A percentile compares a stretch with the other conserved stretches of the same genome.
Conservation (phyloP, 1,140 invertebrate genomes). For the Sarcophaga bullata region DNA sequence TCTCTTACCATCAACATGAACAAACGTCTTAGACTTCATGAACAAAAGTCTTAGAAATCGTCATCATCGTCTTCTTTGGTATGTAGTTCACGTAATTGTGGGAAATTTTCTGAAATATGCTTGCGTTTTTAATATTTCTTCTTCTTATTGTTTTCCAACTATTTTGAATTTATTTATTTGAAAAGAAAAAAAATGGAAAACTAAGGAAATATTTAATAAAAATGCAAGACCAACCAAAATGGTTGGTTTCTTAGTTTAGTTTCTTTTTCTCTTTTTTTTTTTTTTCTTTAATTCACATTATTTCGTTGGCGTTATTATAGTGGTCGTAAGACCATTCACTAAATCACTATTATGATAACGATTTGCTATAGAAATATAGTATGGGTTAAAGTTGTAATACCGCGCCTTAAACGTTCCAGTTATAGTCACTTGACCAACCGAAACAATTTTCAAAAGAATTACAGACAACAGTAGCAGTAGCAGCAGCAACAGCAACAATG, state of each 20-base stretch:
- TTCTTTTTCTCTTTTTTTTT: no score
- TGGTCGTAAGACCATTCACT: conserved; percentile 11
- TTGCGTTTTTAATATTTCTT: not conserved
- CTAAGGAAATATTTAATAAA: not conserved
- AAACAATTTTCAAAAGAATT: conserved; percentile 52
- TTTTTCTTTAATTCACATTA: no score
- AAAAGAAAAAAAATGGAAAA: conserved; percentile 4
- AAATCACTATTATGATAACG: conserved; percentile 24
- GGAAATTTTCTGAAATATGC: conserved; percentile 8
- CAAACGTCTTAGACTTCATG: no score
- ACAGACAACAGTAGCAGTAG: conserved; percentile 53
- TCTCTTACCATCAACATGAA: no score
- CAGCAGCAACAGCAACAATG: conserved; percentile 43
- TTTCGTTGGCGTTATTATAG: not conserved
- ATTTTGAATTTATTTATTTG: conserved; percentile 6
- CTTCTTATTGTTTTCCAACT: not conserved
- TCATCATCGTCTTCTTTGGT: not conserved
- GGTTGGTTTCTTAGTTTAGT: no score
- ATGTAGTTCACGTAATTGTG: conserved; percentile 36
- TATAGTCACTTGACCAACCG: conserved; percentile 65
- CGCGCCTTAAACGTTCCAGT: conserved; percentile 57
- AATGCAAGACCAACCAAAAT: not conserved
- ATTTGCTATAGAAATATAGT: not conserved
- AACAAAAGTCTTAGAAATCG: not conserved
- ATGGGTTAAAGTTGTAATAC: not conserved